phyloP scores from a whole-genome alignment of 2,113 vertebrate genomes.

The Oreochromis niloticus region DNA sequence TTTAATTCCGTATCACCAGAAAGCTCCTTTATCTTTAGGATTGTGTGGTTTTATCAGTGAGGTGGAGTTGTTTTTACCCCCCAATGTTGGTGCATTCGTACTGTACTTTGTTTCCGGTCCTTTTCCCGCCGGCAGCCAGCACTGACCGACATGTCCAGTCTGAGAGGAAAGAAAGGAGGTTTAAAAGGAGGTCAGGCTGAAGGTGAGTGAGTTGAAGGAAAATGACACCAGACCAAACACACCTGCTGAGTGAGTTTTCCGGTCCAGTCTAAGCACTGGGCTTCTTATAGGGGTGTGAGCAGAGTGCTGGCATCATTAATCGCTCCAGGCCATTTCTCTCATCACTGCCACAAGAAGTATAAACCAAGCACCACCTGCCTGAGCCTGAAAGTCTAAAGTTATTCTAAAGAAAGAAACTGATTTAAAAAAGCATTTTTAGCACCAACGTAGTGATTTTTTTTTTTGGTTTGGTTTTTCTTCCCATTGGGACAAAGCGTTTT shows the following conservation, averaged over 20 bases:
- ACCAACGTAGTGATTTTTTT: neutral
- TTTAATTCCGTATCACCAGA: neutral
- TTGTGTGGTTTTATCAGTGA: neutral
- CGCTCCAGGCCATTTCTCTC: neutral
- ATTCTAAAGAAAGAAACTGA: neutral
- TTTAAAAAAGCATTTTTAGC: neutral
- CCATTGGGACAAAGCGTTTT: neutral
- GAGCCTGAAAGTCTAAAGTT: neutral
- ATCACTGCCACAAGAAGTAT: neutral
- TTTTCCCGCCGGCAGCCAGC: accelerated
- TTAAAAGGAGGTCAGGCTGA: neutral
- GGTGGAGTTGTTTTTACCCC: neutral
- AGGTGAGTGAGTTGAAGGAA: neutral
- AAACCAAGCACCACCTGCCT: neutral
- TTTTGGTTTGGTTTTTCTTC: neutral
- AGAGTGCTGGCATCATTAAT: neutral
- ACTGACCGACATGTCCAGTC: neutral
- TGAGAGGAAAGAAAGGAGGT: neutral
- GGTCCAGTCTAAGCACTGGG: neutral
- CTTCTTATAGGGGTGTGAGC: neutral
- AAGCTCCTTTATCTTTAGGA: neutral
- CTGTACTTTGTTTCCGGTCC: neutral
- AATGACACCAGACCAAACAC: neutral
- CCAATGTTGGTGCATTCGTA: accelerated
- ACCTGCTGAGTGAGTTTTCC: neutral